phyloP scores from a whole-genome alignment of 2,113 vertebrate genomes.

The Mormyrus iriodes region DNA sequence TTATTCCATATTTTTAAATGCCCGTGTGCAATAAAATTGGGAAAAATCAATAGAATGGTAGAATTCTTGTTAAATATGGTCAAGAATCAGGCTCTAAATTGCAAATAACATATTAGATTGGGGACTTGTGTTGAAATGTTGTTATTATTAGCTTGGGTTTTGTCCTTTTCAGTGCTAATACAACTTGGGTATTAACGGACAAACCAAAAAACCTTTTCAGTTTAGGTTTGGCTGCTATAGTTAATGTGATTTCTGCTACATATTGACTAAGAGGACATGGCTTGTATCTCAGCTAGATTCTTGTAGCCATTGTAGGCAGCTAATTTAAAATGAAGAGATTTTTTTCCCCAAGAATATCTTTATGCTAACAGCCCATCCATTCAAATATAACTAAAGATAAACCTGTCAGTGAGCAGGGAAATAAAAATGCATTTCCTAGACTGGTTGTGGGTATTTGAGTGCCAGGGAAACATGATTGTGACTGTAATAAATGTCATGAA shows the following conservation, averaged over 20 bases:
- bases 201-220: background rate
- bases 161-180: background rate
- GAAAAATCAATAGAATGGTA: background rate
- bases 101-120: background rate
- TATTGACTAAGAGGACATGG: background rate
- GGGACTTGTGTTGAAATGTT: background rate
- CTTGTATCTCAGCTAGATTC: background rate
- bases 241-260: background rate
- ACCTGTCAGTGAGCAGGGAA: background rate
- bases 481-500: background rate
- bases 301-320: background rate
- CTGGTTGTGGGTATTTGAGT: background rate
- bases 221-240: background rate
- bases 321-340: background rate
- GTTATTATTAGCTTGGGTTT: background rate
- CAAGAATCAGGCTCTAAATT: background rate
- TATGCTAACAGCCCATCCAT: background rate
- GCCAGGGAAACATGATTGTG: background rate
- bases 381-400: background rate
- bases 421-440: background rate
- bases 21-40: background rate
- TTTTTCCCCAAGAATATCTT: background rate
- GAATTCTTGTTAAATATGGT: background rate
- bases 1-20: background rate
- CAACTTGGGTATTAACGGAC: background rate